phyloP scores from a whole-genome alignment of 1,140 invertebrate genomes.

The Drosophila orena region DNA sequence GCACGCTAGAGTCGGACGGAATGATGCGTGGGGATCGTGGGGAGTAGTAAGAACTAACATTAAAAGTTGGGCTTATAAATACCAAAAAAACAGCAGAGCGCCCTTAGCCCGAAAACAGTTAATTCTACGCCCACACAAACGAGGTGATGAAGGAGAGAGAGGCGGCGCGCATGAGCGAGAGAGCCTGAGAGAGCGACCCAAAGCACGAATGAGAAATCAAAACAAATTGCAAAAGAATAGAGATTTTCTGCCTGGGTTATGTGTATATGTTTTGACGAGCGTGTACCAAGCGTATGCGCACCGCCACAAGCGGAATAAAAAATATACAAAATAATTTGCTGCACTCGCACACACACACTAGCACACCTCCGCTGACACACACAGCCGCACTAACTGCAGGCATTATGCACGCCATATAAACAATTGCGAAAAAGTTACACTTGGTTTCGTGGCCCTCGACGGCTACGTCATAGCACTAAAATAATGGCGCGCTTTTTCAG shows the following conservation, averaged over 20 bases:
- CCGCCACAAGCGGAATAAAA: slow-evolving; percentile 62
- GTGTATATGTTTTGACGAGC: slow-evolving; percentile 84
- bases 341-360: slow-evolving; percentile 48
- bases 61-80: slow-evolving; percentile 5
- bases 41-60: slow-evolving; percentile 4
- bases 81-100: background rate
- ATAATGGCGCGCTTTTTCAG: slow-evolving; percentile 83
- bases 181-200: slow-evolving; percentile 23
- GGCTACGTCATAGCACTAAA: slow-evolving; percentile 76
- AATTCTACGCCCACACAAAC: slow-evolving; percentile 5
- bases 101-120: background rate
- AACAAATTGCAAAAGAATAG: slow-evolving; percentile 83
- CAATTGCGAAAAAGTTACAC: slow-evolving; percentile 57
- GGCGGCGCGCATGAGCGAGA: slow-evolving; percentile 15
- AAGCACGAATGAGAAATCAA: slow-evolving; percentile 76
- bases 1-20: slow-evolving; percentile 44
- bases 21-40: slow-evolving; percentile 35
- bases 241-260: slow-evolving; percentile 71
- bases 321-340: slow-evolving; percentile 75
- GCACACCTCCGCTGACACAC: slow-evolving; percentile 1
- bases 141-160: slow-evolving; percentile 3
- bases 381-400: slow-evolving; percentile 39
- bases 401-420: slow-evolving; percentile 74
- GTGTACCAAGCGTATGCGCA: slow-evolving; percentile 81
- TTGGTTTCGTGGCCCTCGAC: slow-evolving; percentile 54